Evolutionary conservation across 2,888 invertebrate genomes (phyloP), one percentile per base, ranked within the genome.

Genomic region (Timandra comae): DNA sequence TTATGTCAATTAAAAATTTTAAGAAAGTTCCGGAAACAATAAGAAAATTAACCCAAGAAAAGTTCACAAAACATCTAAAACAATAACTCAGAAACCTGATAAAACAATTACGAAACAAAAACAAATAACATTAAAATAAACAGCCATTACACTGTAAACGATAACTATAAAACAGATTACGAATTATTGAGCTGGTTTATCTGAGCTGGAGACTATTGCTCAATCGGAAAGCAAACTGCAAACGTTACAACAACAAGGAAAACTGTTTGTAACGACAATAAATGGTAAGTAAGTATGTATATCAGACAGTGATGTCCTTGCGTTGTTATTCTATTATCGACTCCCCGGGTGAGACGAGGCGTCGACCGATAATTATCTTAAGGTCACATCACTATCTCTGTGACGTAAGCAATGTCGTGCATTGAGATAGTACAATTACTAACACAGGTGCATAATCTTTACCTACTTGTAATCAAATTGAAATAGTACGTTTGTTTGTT

Each of bases 291-390:
- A 23, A 5, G 1, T 3, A 10, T 12, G 34, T 43, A 53, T 48
- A n/a, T 36, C 45, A 52, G 45, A 42, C 53, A 49, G 52, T 57
- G 59, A 67, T 74, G 79, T 78, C 80, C 78, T 80, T 81, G 77
- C 59, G 49, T 58, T 66, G 67, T 64, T 64, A 60, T 64, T 54
- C 34, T 48, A 52, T 65, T 70, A 75, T 76, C 75, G 76, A 78
- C 52, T 46, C 46, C 51, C 41, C 46, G 49, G 46, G 51, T 49
- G 61, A 67, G 72, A 68, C 71, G 76, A 72, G 82, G 67, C 82
- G 78, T 57, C 77, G 82, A 80, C 84, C 84, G 84, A 82, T 84
- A 80, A 76, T 76, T 80, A 74, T 80, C 75, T 69, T 76, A 77
- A 82, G 82, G 82, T 82, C 81, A 68, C 64, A 70, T 41, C 63